A percentile compares a stretch with the other conserved stretches of the same genome.
Evolutionary conservation across 2,113 vertebrate genomes (phyloP).

Genomic region (Sula dactylatra): DNA sequence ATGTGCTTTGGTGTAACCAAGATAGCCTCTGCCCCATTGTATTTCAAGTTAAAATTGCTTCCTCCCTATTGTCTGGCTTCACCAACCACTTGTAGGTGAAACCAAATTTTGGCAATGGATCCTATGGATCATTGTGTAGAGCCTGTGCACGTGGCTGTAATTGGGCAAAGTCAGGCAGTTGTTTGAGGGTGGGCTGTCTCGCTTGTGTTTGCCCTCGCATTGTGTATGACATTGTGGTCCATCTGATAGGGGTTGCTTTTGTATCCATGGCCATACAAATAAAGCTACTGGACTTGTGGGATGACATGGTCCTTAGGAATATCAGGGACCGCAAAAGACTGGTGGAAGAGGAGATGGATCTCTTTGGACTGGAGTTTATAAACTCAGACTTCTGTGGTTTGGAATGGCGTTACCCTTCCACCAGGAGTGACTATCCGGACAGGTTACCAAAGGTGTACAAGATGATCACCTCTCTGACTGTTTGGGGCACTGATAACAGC

Average conservation of each 20-base stretch:
- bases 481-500: neutral
- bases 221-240: neutral
- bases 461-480: neutral
- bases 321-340: neutral
- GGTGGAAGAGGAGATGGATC: neutral
- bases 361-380: neutral
- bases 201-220: neutral
- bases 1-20: neutral
- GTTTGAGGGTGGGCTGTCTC: neutral
- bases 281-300: no score
- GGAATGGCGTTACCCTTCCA: neutral
- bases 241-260: neutral
- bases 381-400: neutral
- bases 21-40: neutral
- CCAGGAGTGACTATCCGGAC: neutral
- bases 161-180: neutral
- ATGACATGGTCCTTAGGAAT: neutral
- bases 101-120: neutral
- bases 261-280: neutral
- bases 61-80: neutral
- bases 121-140: neutral
- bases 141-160: neutral
- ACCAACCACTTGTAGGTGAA: accelerated
- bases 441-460: neutral
- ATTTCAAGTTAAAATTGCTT: neutral